Base-by-base conservation (phyloP, 1,140 invertebrate genomes). In the Camponotus vicinus region DNA sequence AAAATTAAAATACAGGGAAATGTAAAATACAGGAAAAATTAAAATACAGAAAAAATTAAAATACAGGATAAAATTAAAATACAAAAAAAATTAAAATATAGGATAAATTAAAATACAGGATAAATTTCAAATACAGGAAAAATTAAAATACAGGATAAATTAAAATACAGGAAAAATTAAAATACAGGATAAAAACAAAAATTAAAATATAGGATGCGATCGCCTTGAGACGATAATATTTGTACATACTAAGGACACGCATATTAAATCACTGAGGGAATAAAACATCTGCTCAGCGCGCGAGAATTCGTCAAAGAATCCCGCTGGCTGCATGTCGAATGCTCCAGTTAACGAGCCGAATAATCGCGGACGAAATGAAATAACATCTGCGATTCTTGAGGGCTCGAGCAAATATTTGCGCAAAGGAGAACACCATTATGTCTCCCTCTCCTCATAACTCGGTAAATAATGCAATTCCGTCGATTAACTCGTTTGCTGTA, bases 381-480 rank as follows among this genome's bases (percentile, higher is more conserved):
- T 83, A 83, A 83, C 79, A 83, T 59, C 63, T 87, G 71, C 75
- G 76, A 90, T 88, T 59, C 89, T 69, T 80, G 89, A 83, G 59
- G 70, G 73, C 77, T 52, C 55, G 64, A 7, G 84, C 84, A 90
- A 91, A 90, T 90, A 87, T 91, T 90, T 91, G 76, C 79, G 61
- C 84, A 83, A 80, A 88, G 63, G 77, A 52, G 49, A 86, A 85
- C 90, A 18, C 87, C 75, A 83, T 89, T 90, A 89, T 89, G 83
- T 89, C 49, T 52, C 49, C 15, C 49, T 52, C 13, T 52, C 49
- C 0, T 88, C 91, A 86, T 92, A 91, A 84, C 92, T 92, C 79
- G 89, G 90, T 92, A 94, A 94, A 93, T 93, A 93, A 91, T 92
- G 86, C 92, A 93, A 90, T 91, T 90, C 71, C 92, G 75, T 27